These are phyloP conservation scores for Pseudochirops corinnae DNA, from an alignment of 2,797 vertebrate species.

Conservation along the genomic window DNA sequence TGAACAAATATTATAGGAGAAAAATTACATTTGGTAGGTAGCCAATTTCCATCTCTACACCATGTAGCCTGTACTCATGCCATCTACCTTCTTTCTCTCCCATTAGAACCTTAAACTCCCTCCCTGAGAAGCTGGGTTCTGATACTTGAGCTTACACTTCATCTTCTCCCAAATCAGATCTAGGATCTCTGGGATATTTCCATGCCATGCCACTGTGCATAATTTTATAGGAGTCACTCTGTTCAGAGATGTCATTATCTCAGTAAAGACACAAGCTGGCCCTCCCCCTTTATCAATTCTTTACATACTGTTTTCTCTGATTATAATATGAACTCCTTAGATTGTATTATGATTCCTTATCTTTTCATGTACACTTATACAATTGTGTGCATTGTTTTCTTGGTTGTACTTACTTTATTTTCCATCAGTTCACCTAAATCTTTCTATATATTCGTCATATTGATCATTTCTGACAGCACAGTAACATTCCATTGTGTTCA, in stretches of 20 bases:
- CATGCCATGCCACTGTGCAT: background rate
- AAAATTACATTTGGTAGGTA: constrained; percentile 31
- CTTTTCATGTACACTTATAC: background rate
- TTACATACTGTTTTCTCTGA: background rate
- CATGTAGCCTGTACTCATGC: background rate
- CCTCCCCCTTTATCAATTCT: background rate
- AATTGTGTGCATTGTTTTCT: background rate
- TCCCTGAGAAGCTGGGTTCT: background rate
- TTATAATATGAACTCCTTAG: background rate
- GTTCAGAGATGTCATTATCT: background rate
- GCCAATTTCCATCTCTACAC: constrained; percentile 18
- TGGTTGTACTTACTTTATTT: background rate
- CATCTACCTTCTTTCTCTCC: background rate
- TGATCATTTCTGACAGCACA: background rate
- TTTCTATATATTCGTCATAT: background rate
- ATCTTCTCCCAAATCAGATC: background rate
- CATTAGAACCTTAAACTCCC: background rate
- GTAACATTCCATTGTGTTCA: background rate
- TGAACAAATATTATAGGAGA: constrained; percentile 31
- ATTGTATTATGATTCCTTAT: background rate
- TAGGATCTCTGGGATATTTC: background rate
- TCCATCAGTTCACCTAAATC: background rate
- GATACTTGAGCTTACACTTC: background rate
- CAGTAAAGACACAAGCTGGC: background rate
- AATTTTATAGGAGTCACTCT: background rate